Conservation (phyloP, 2,888 invertebrate genomes). For the Choreutis nemorana region DNA sequence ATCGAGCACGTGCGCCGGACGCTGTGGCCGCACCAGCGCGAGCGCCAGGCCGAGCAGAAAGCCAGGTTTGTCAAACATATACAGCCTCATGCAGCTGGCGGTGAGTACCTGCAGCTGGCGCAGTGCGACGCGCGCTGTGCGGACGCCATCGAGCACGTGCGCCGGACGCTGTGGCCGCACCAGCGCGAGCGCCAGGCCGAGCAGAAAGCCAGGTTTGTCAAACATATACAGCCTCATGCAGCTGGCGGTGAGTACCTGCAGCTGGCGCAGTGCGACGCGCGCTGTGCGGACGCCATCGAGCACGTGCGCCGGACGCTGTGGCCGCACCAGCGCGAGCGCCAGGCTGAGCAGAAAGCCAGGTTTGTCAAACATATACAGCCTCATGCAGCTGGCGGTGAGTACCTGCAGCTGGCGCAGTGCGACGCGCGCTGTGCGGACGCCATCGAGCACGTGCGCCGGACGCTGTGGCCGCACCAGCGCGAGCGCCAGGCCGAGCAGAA, state of each 20-base stretch:
- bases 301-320: slow-evolving; percentile 77
- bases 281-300: slow-evolving; percentile 74
- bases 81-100: slow-evolving; percentile 84
- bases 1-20: slow-evolving; percentile 75
- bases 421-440: slow-evolving; percentile 75
- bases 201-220: slow-evolving; percentile 70
- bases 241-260: slow-evolving; percentile 81
- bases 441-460: slow-evolving; percentile 74
- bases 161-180: slow-evolving; percentile 81
- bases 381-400: slow-evolving; percentile 81
- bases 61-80: no score
- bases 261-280: slow-evolving; percentile 74
- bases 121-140: slow-evolving; percentile 75
- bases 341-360: slow-evolving; percentile 75
- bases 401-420: slow-evolving; percentile 76
- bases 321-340: slow-evolving; percentile 83
- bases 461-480: slow-evolving; percentile 83
- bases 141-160: slow-evolving; percentile 73
- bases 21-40: slow-evolving; percentile 84
- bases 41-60: slow-evolving; percentile 78
- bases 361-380: no score
- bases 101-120: slow-evolving; percentile 79
- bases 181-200: slow-evolving; percentile 82
- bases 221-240: slow-evolving; percentile 84
- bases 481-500: slow-evolving; percentile 80